Percentiles rank a stretch among this genome's conserved stretches.
phyloP scores from a whole-genome alignment of 1,140 invertebrate genomes.

The Hylaeus volcanicus region DNA sequence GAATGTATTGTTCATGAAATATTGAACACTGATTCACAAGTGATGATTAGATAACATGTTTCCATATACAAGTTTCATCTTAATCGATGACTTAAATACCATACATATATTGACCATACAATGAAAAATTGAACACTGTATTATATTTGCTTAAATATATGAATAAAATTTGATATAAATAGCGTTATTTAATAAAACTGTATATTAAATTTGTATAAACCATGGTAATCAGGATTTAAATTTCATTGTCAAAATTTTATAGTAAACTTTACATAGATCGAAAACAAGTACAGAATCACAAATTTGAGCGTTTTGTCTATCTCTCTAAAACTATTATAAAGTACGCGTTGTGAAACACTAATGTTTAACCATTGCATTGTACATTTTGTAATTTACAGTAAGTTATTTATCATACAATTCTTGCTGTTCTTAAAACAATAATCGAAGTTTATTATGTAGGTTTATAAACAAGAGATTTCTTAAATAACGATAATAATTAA shows the following conservation, averaged over 20 bases:
- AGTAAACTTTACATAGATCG: background rate
- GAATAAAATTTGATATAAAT: conserved; percentile 3
- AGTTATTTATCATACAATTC: background rate
- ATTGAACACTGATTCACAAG: background rate
- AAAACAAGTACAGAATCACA: conserved; percentile 3
- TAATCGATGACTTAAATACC: background rate
- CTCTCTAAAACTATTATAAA: conserved; percentile 15
- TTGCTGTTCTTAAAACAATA: background rate
- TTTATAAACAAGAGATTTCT: background rate
- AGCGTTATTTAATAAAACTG: conserved; percentile 6
- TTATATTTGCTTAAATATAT: background rate
- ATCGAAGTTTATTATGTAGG: background rate
- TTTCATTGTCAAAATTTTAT: too few species aligned
- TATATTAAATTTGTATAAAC: conserved; percentile 7
- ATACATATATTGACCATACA: conserved; percentile 7
- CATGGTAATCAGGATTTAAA: background rate
- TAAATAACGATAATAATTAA: conserved; percentile 13
- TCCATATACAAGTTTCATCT: conserved; percentile 6
- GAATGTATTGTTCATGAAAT: background rate
- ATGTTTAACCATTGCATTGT: background rate
- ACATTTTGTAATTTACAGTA: conserved; percentile 19
- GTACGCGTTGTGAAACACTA: background rate
- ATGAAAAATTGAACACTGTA: conserved; percentile 15
- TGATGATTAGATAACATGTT: conserved; percentile 4
- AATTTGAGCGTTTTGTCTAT: background rate